These are phyloP conservation scores for Sycophila texana DNA, from an alignment of 2,888 invertebrate species.

Conservation along the genomic window DNA sequence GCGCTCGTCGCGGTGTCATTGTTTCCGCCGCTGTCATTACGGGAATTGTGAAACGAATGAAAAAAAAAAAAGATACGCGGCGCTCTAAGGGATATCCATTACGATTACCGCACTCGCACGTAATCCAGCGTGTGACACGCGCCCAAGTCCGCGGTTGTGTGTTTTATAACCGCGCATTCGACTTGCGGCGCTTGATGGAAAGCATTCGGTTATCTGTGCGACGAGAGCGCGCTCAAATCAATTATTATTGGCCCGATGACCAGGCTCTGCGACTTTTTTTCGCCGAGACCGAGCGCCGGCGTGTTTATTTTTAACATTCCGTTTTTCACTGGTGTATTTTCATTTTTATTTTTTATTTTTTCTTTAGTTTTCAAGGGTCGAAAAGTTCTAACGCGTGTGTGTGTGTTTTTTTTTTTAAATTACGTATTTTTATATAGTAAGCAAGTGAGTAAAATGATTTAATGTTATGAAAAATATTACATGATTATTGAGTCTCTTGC, in stretches of 20 bases:
- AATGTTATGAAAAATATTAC: too few relatives aligned
- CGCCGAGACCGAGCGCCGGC: background rate
- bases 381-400: too few relatives aligned
- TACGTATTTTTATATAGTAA: too few relatives aligned
- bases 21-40: conserved; percentile 26
- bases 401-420: too few relatives aligned
- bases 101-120: conserved; percentile 33
- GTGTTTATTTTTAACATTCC: background rate
- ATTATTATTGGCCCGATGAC: conserved; percentile 26
- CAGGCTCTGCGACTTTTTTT: background rate
- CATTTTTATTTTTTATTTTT: background rate
- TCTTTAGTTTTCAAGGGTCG: background rate
- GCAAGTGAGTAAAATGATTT: too few relatives aligned
- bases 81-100: conserved; percentile 25
- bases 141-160: background rate
- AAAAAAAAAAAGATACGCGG: conserved; percentile 16
- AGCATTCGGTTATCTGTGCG: conserved; percentile 5
- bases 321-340: background rate
- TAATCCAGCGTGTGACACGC: conserved; percentile 19
- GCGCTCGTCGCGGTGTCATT: conserved; percentile 1
- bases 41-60: conserved; percentile 36
- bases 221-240: conserved; percentile 1
- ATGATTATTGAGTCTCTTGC: too few relatives aligned
- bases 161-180: conserved; percentile 31
- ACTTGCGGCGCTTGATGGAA: conserved; percentile 15